Evolutionary conservation across 2,797 vertebrate species (phyloP), one percentile per base, ranked within the genome.

Genomic region (Varecia variegata): DNA sequence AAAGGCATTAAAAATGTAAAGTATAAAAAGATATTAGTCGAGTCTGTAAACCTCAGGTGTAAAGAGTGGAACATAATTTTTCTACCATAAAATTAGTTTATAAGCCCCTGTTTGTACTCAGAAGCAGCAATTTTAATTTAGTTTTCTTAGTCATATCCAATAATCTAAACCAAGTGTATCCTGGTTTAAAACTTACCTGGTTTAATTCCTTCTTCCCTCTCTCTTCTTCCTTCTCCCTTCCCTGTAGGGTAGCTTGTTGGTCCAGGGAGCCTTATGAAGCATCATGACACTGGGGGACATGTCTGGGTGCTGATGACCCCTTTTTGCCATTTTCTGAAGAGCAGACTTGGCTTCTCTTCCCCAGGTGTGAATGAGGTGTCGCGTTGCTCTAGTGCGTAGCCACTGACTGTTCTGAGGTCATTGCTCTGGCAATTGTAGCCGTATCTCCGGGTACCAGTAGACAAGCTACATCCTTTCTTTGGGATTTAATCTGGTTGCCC

Each of bases 51-150:
- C 65, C 21, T 91, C 30, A 52, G 88, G n/a, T 93, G 32, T 23
- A 93, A 85, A 95, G 65, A 80, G 62, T 20, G 40, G 30, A 80
- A 74, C 30, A 15, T 67, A 52, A 38, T 65, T 90, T 96, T 92
- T 54, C 35, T 73, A 52, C 17, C 25, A 47, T 86, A 40, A 94
- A 82, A 70, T 77, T 15, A 81, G 71, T 30, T 43, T 56, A 38
- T 45, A 70, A 79, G 38, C 23, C 32, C 15, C 32, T 20, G 14
- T 67, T 83, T 73, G 23, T 85, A 56, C 8, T 77, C 40, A 56
- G 68, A 52, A 82, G 27, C 20, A 77, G 68, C 54, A 68, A 92
- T 45, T 17, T 45, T 93, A 58, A 56, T 60, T 68, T 90, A 17
- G 1, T 89, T 80, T 96, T 90, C 43, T 77, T 86, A 58, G 71